A percentile compares a stretch with the other conserved stretches of the same genome.
These are phyloP conservation scores for Dasypus novemcinctus DNA, from an alignment of 2,113 vertebrate genomes.

Conservation along the genomic window DNA sequence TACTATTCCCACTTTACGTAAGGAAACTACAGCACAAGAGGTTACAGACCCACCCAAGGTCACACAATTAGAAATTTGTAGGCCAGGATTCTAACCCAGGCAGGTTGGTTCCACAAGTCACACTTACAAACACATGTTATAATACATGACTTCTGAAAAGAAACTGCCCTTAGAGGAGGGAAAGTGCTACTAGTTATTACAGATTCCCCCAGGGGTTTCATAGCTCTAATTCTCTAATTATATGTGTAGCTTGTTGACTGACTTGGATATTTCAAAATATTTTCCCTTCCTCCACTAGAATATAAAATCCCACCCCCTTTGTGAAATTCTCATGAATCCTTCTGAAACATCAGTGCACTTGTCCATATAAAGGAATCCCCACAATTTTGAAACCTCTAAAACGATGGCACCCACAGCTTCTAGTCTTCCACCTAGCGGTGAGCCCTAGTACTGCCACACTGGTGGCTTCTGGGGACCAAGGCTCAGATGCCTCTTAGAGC, in stretches of 20 bases:
- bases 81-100: not conserved
- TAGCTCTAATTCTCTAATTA: conserved; percentile 18
- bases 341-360: not conserved
- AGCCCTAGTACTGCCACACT: not conserved
- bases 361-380: not conserved
- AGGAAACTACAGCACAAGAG: not conserved
- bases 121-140: not conserved
- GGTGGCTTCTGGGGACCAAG: not conserved
- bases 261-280: conserved; percentile 16
- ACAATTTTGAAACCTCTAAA: not conserved
- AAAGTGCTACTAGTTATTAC: not conserved
- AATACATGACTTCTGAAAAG: not conserved
- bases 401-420: not conserved
- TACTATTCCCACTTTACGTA: not conserved
- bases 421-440: not conserved
- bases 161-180: not conserved
- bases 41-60: not conserved
- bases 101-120: not conserved
- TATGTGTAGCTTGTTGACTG: not conserved
- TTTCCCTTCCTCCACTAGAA: conserved; percentile 30
- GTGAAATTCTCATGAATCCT: not conserved
- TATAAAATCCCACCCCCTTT: not conserved
- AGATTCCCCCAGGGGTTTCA: not conserved
- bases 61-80: not conserved
- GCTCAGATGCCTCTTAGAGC: not conserved